These are phyloP conservation scores for Vombatus ursinus DNA, from an alignment of 2,113 vertebrate species.

Conservation along the genomic window DNA sequence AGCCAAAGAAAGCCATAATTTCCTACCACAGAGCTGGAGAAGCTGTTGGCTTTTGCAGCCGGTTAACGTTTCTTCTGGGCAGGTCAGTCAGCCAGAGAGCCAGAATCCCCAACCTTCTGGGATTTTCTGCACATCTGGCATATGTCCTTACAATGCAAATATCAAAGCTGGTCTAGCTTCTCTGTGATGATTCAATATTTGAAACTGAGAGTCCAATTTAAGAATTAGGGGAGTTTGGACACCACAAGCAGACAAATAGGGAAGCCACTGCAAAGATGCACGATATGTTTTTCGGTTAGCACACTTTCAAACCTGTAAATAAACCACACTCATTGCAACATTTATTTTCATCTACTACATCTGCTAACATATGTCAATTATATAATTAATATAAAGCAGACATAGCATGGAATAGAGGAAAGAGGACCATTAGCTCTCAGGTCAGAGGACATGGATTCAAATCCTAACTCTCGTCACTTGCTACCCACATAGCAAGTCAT, in stretches of 20 bases:
- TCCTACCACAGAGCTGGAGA: slow-evolving; percentile 51
- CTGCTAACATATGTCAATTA: neutral
- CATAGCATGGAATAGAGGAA: neutral
- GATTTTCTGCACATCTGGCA: slow-evolving; percentile 59
- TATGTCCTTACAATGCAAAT: slow-evolving; percentile 48
- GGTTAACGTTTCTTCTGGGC: slow-evolving; percentile 53
- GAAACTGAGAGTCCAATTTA: slow-evolving; percentile 44
- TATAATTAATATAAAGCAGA: neutral
- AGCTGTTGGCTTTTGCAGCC: slow-evolving; percentile 40
- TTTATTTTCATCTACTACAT: neutral
- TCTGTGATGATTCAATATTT: slow-evolving; percentile 41
- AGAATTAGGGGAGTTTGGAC: neutral
- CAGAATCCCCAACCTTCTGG: slow-evolving; percentile 45
- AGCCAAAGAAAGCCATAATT: slow-evolving; percentile 49
- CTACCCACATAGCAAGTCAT: neutral
- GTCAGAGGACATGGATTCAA: neutral
- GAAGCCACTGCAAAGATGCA: neutral
- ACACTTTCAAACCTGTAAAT: neutral
- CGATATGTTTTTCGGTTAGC: neutral
- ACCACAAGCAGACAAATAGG: neutral
- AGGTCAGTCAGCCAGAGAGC: slow-evolving; percentile 40
- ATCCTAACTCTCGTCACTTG: neutral
- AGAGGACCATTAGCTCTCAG: neutral
- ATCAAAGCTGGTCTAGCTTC: slow-evolving; percentile 47
- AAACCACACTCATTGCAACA: neutral